Conservation (phyloP, 2,888 invertebrate genomes). For the Nymphalis c-album region DNA sequence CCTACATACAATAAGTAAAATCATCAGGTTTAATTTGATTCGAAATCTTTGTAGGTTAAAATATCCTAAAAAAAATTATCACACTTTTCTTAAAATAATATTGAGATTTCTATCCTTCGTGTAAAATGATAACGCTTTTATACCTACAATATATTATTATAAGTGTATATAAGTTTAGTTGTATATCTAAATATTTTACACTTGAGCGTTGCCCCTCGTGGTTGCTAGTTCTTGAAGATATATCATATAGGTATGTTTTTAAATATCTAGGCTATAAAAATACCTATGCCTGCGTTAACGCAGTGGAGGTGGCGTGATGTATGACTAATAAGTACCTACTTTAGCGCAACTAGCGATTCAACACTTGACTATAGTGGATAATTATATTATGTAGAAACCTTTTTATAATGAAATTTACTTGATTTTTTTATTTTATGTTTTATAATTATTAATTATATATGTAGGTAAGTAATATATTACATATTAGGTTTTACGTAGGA, state of each 20-base stretch:
- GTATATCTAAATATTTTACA: neutral
- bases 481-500: too few species aligned
- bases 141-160: too few species aligned
- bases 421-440: neutral
- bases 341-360: constrained; percentile 33
- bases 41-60: too few species aligned
- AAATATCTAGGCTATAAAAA: constrained; percentile 23
- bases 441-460: too few species aligned
- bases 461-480: too few species aligned
- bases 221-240: neutral
- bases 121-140: neutral
- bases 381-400: constrained; percentile 1
- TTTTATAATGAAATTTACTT: neutral
- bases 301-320: constrained; percentile 47
- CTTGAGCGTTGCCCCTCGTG: neutral
- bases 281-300: constrained; percentile 29
- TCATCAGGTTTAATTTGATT: neutral
- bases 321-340: constrained; percentile 42
- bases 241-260: neutral
- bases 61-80: too few species aligned
- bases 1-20: neutral
- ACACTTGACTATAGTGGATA: constrained; percentile 32
- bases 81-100: too few species aligned
- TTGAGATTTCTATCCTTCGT: neutral
- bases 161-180: too few species aligned